These are phyloP conservation scores for Picus viridis DNA, from an alignment of 2,797 vertebrate genomes.

Conservation along the genomic window DNA sequence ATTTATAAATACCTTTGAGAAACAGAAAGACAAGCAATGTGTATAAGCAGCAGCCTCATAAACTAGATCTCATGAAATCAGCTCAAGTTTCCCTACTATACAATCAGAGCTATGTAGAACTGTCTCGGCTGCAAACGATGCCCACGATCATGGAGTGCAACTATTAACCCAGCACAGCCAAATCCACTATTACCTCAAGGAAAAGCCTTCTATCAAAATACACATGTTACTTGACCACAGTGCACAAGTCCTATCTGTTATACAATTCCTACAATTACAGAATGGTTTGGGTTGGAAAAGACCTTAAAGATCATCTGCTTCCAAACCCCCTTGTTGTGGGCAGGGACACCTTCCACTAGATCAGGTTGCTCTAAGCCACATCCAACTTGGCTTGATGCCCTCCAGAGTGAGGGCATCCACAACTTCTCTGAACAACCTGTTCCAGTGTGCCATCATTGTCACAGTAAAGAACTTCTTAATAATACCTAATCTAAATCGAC, in stretches of 20 bases:
- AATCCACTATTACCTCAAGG: neutral
- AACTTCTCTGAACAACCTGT: neutral
- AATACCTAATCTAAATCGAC: too few species aligned
- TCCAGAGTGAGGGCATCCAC: too few species aligned
- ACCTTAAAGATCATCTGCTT: neutral
- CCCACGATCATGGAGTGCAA: too few species aligned
- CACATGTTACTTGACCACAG: neutral
- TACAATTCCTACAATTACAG: neutral
- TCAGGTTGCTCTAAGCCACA: too few species aligned
- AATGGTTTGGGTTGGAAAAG: neutral
- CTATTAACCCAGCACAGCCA: too few species aligned
- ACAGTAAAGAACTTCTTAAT: neutral
- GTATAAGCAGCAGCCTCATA: neutral
- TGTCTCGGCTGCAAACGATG: neutral
- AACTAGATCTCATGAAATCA: neutral
- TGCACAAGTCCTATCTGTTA: neutral
- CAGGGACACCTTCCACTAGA: too few species aligned
- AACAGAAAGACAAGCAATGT: neutral
- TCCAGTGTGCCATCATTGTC: neutral
- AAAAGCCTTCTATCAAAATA: neutral
- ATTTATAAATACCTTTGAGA: neutral
- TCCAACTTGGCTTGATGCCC: too few species aligned
- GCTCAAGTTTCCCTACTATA: neutral
- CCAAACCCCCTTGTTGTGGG: too few species aligned
- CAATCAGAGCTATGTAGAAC: neutral